Evolutionary conservation across 2,797 vertebrate species (phyloP), one percentile per base, ranked within the genome.

Genomic region (Sarcophilus harrisii): DNA sequence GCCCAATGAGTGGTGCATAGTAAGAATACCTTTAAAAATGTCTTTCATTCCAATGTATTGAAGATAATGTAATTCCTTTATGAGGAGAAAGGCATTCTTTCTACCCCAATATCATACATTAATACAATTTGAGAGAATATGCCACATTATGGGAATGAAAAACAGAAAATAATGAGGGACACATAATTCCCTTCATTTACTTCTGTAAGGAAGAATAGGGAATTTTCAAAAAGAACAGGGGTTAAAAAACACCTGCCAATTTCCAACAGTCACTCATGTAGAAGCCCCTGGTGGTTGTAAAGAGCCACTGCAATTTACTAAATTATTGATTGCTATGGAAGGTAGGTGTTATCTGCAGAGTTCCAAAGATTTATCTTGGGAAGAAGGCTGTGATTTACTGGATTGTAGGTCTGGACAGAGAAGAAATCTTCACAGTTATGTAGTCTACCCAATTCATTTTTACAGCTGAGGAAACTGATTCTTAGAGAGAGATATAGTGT

Each of bases 1-100:
- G 91, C 96, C 10, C 0, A 1, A 16, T 29, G 92, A 92, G 21
- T 93, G 2, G 57, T 1, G 27, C 28, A 58, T 32, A 28, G 90
- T 66, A 96, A 97, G 96, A 96, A 60, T 49, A n/a, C 55, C 92
- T 54, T 93, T 90, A 59, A 93, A 58, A n/a, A 38, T 90, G 52
- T 94, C 93, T 96, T 97, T 96, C 94, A 55, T 94, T 57, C 57
- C 27, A n/a, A 18, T 27, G n/a, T 28, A 0, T 55, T 94, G 94
- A 93, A 81, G 93, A 95, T 66, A n/a, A 92, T 57, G 30, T 0
- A 54, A 8, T 30, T 90, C 29, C 55, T 90, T 90, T 30, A 90
- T 16, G 30, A 28, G 27, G 89, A 49, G 21, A 54, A 6, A 91
- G 57, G 16, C 66, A 6, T 21, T 21, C 91, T 94, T 62, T 32